Conservation (phyloP, 2,888 invertebrate genomes). For the Cremastinae sp. region DNA sequence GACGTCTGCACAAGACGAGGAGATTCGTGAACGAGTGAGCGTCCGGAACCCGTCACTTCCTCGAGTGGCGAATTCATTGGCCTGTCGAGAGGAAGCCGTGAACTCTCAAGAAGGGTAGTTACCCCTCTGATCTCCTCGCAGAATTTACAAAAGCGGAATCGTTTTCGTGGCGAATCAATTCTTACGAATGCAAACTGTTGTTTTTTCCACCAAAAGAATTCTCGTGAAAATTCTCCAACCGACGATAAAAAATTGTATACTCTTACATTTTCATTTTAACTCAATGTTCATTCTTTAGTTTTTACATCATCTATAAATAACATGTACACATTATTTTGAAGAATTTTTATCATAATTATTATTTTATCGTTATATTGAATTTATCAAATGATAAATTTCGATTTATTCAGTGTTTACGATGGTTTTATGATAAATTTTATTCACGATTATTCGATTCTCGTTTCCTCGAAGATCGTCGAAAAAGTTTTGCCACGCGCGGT, state of each 20-base stretch:
- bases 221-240: background rate
- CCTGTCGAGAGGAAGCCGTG: conserved; percentile 36
- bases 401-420: too few relatives aligned
- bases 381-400: too few relatives aligned
- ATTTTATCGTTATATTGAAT: too few relatives aligned
- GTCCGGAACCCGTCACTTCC: conserved; percentile 36
- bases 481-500: conserved; percentile 39
- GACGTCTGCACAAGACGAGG: conserved; percentile 27
- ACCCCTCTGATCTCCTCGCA: conserved; percentile 3
- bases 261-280: too few relatives aligned
- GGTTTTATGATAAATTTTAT: background rate
- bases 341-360: too few relatives aligned
- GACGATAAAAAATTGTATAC: too few relatives aligned
- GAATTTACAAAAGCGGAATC: conserved; percentile 32
- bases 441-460: conserved; percentile 38
- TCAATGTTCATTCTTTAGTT: too few relatives aligned
- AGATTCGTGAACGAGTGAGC: conserved; percentile 26
- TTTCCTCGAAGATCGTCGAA: background rate
- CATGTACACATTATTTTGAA: too few relatives aligned
- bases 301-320: too few relatives aligned
- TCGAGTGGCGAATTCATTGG: conserved; percentile 48
- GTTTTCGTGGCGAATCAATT: background rate
- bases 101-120: conserved; percentile 24
- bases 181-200: background rate
- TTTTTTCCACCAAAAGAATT: background rate